Evolutionary conservation across 2,113 vertebrate species (phyloP).

Genomic region (Chloebia gouldiae): DNA sequence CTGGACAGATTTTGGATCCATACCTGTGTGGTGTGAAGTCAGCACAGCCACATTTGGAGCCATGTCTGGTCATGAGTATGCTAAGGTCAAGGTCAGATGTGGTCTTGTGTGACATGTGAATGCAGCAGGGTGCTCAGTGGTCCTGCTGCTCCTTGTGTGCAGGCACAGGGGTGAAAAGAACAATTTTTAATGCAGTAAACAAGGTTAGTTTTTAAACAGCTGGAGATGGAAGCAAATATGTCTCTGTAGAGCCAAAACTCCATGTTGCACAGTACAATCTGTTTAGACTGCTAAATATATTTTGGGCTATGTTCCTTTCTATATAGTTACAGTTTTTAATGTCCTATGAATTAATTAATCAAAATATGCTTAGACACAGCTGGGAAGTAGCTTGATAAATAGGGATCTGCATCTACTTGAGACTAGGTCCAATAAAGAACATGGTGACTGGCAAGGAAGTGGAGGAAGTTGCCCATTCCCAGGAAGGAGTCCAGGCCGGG

Average conservation of each 20-base stretch:
- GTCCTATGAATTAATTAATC: neutral
- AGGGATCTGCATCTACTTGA: neutral
- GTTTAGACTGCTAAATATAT: neutral
- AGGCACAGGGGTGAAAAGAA: neutral
- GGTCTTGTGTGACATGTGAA: neutral
- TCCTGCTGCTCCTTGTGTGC: neutral
- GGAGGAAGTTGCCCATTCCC: neutral
- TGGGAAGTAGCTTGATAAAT: neutral
- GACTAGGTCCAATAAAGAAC: neutral
- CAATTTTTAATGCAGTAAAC: neutral
- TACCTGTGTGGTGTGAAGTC: neutral
- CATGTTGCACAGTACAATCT: neutral
- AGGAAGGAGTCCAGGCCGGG: neutral
- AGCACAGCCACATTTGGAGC: neutral
- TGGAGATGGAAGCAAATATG: neutral
- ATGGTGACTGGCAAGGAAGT: neutral
- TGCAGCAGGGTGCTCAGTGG: neutral
- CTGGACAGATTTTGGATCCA: neutral
- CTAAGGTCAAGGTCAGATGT: neutral
- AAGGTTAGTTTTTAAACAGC: neutral
- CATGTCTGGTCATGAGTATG: fast-evolving
- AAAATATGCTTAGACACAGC: neutral
- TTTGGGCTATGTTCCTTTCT: neutral
- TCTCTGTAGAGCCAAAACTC: neutral
- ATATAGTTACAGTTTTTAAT: neutral